phyloP scores from a whole-genome alignment of 2,888 invertebrate species.

The Chironomus riparius region DNA sequence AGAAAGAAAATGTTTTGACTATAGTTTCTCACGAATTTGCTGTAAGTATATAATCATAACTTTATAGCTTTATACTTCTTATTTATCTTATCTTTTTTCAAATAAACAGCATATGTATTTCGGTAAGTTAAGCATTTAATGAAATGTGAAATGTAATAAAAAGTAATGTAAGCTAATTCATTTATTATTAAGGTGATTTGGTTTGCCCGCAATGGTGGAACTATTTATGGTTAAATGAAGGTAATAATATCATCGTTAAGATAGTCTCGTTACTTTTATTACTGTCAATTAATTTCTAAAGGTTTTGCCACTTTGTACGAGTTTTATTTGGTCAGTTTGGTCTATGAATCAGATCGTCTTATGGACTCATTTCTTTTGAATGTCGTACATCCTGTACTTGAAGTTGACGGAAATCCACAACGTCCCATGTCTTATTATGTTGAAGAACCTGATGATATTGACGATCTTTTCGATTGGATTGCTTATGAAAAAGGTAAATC shows the following conservation, averaged over 20 bases:
- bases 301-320: conserved; percentile 65
- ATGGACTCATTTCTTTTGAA: conserved; percentile 65
- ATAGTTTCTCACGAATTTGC: conserved; percentile 47
- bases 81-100: neutral
- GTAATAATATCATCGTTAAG: neutral
- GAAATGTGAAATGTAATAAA: neutral
- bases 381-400: conserved; percentile 63
- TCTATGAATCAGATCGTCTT: conserved; percentile 55
- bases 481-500: conserved; percentile 85
- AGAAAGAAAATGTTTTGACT: conserved; percentile 42
- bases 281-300: conserved; percentile 24
- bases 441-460: conserved; percentile 72
- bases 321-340: conserved; percentile 50
- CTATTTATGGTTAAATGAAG: conserved; percentile 38
- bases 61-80: neutral
- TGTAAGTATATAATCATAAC: conserved; percentile 3
- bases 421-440: conserved; percentile 77
- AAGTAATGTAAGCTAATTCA: neutral
- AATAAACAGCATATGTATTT: conserved; percentile 15
- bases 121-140: neutral
- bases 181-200: conserved; percentile 56
- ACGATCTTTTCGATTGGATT: conserved; percentile 72
- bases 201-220: conserved; percentile 63
- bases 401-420: conserved; percentile 62
- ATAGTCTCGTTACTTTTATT: neutral